Evolutionary conservation across 2,797 vertebrate genomes (phyloP).

Genomic region (Mormyrus proboscirostris): DNA sequence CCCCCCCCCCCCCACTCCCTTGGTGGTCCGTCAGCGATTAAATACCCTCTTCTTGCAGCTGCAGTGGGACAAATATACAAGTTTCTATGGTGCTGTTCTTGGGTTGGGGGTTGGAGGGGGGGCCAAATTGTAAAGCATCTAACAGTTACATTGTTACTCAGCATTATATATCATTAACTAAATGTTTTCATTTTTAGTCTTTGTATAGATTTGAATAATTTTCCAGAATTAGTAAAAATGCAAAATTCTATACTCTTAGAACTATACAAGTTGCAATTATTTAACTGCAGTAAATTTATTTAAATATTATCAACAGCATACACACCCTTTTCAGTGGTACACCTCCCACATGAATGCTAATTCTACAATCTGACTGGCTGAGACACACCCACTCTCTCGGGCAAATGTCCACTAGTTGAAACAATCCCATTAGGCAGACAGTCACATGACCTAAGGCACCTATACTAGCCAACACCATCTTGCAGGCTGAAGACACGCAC

Average conservation of each 20-base stretch:
- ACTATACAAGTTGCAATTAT: not conserved
- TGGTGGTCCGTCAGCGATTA: not conserved
- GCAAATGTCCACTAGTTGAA: conserved; percentile 14
- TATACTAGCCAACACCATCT: not conserved
- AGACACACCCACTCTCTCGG: conserved; percentile 19
- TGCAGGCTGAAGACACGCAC: not conserved
- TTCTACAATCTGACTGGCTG: not conserved
- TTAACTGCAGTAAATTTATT: not conserved
- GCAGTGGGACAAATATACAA: not conserved
- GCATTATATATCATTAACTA: not conserved
- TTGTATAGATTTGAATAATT: not conserved
- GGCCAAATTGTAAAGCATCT: not conserved
- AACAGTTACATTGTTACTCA: not conserved
- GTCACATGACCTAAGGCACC: not conserved
- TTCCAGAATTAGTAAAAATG: not conserved
- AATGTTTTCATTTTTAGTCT: not conserved
- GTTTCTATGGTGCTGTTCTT: not conserved
- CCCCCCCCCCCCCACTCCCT: not conserved
- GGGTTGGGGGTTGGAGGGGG: not conserved
- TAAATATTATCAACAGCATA: not conserved
- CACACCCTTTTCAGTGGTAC: not conserved
- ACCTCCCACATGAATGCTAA: not conserved
- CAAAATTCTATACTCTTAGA: not conserved
- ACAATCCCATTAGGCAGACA: conserved; percentile 27
- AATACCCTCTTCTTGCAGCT: not conserved